These are phyloP conservation scores for Drosophila peninsularis DNA, from an alignment of 2,888 invertebrate genomes.

Conservation along the genomic window DNA sequence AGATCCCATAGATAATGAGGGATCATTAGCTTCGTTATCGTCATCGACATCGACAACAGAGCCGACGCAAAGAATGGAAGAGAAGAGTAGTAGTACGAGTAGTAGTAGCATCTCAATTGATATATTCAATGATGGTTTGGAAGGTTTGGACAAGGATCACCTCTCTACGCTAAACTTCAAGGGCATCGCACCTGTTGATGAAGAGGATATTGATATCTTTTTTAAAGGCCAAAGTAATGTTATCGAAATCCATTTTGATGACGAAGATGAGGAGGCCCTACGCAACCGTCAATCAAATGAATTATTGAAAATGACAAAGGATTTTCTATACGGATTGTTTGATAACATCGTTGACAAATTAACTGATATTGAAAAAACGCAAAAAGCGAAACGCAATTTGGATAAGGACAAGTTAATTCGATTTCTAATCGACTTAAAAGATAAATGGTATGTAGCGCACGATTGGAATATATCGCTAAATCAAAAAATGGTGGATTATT, in stretches of 20 bases:
- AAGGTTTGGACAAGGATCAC: too few species aligned
- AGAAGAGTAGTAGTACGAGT: not conserved
- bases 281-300: not conserved
- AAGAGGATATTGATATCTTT: not conserved
- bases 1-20: slow-evolving; percentile 19
- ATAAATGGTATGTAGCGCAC: slow-evolving; percentile 11
- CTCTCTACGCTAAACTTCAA: too few species aligned
- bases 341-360: slow-evolving; percentile 38
- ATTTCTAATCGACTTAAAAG: slow-evolving; percentile 19
- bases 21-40: rapidly evolving
- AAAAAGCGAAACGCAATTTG: slow-evolving; percentile 26
- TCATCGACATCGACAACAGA: not conserved
- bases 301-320: not conserved
- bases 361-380: slow-evolving; percentile 45
- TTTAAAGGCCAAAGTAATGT: not conserved
- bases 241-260: too few species aligned
- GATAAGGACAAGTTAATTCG: slow-evolving; percentile 59
- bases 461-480: slow-evolving; percentile 44
- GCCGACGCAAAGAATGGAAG: not conserved
- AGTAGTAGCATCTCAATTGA: not conserved
- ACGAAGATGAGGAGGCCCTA: not conserved
- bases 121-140: not conserved
- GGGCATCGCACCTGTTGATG: rapidly evolving
- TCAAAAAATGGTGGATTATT: slow-evolving; percentile 69
- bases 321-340: slow-evolving; percentile 56